Conservation (phyloP, 2,797 vertebrate genomes). For the Chanos chanos region DNA sequence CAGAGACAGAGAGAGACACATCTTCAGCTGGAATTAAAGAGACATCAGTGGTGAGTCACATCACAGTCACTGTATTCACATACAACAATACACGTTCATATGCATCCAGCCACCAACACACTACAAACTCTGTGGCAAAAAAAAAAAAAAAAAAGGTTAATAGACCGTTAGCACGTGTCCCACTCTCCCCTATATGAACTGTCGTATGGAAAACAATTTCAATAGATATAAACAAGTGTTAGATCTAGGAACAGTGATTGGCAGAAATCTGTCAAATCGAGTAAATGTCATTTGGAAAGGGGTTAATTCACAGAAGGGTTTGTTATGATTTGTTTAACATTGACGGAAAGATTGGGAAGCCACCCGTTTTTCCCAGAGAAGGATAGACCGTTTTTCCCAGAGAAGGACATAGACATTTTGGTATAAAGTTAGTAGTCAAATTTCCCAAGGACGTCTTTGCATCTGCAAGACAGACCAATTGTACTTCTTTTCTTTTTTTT, state of each 20-base stretch:
- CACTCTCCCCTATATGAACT: slow-evolving; percentile 7
- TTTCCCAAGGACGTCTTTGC: slow-evolving; percentile 99
- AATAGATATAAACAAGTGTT: slow-evolving; percentile 73
- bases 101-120: slow-evolving; percentile 17
- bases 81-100: slow-evolving; percentile 1
- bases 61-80: neutral
- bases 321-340: slow-evolving; percentile 70
- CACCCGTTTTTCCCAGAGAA: slow-evolving; percentile 84
- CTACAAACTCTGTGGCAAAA: slow-evolving; percentile 1
- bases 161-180: slow-evolving; percentile 40
- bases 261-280: slow-evolving; percentile 64
- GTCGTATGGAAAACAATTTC: slow-evolving; percentile 16
- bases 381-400: slow-evolving; percentile 84
- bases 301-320: slow-evolving; percentile 80
- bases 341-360: slow-evolving; percentile 63
- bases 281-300: slow-evolving; percentile 79
- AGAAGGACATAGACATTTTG: slow-evolving; percentile 87
- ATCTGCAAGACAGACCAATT: slow-evolving; percentile 81
- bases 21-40: slow-evolving; percentile 1
- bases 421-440: slow-evolving; percentile 99
- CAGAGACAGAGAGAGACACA: neutral
- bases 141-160: slow-evolving; percentile 27
- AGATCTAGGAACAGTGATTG: slow-evolving; percentile 83
- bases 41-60: neutral
- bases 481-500: slow-evolving; percentile 63